Base-by-base conservation (phyloP, 2,797 vertebrate species). In the Channa striata region DNA sequence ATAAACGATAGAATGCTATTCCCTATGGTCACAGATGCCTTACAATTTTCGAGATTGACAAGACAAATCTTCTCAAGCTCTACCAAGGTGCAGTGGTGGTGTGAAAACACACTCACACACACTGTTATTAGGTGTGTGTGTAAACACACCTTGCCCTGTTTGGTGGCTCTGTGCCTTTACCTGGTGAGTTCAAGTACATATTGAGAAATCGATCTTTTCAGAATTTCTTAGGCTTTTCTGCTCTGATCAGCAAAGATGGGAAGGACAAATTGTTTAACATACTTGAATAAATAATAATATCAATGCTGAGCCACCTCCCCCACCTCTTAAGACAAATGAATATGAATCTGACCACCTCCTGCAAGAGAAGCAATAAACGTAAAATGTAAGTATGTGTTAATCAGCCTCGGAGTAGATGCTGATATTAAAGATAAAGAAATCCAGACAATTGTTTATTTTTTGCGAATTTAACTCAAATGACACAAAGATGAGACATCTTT, bases 201-300 rank as follows among this genome's bases (percentile, higher is more conserved):
- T 96, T 94, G 96, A 96, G 96, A 94, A 95, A 98, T 98, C 92
- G 94, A 98, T 98, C 95, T 93, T 95, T 96, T 95, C 94, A 93
- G 95, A 96, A 96, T 97, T 97, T 97, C 96, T 95, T 94, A 91
- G 90, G 93, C 92, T 95, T 96, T 97, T 98, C 95, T 96, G 95
- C 95, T 93, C 94, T 92, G 95, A 97, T 97, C 96, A 97, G 96
- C 96, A 97, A 49, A 90, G 86, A 94, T 90, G 93, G 94, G 93
- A 94, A 96, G 95, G 94, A 95, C 95, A 95, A 95, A 90, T 92
- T 90, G 87, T 93, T 94, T 92, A 94, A 92, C 85, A 92, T 94
- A 91, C 88, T 92, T 92, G 84, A 93, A 93, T 87, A 93, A 87
- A 93, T 94, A 91, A 93, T 87, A 89, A 80, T 89, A 78, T 91